A percentile compares a stretch with the other conserved stretches of the same genome.
phyloP scores from a whole-genome alignment of 2,888 invertebrate species.

The Eudiplozoon nipponicum region DNA sequence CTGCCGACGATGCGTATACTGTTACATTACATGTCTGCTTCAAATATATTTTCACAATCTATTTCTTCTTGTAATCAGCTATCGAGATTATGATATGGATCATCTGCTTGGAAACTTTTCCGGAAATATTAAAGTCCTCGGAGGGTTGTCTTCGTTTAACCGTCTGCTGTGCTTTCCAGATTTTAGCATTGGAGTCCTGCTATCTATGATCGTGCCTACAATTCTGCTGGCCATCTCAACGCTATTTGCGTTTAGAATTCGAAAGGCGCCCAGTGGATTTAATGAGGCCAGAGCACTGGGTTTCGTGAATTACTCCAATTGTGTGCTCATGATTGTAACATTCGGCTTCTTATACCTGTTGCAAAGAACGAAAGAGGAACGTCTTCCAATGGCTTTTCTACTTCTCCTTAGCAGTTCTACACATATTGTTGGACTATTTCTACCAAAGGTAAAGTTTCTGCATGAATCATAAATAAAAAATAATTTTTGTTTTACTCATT shows the following conservation, averaged over 20 bases:
- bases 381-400: slow-evolving; percentile 12
- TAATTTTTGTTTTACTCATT: too few relatives aligned
- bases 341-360: neutral
- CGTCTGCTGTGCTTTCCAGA: too few relatives aligned
- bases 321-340: slow-evolving; percentile 9
- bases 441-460: slow-evolving; percentile 18
- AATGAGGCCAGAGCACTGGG: slow-evolving; percentile 22
- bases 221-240: slow-evolving; percentile 20
- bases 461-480: neutral
- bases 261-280: slow-evolving; percentile 22
- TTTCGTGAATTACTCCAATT: slow-evolving; percentile 18
- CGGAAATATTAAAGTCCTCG: too few relatives aligned
- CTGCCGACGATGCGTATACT: too few relatives aligned
- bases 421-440: slow-evolving; percentile 19
- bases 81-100: too few relatives aligned
- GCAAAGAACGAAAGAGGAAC: neutral
- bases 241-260: slow-evolving; percentile 21
- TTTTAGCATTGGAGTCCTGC: too few relatives aligned
- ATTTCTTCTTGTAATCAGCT: too few relatives aligned
- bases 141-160: too few relatives aligned
- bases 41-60: too few relatives aligned
- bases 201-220: slow-evolving; percentile 13
- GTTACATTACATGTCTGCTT: too few relatives aligned
- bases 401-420: slow-evolving; percentile 20
- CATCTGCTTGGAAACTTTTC: too few relatives aligned